Conservation (phyloP, 2,888 invertebrate species). For the Sinohyriopsis cumingii region DNA sequence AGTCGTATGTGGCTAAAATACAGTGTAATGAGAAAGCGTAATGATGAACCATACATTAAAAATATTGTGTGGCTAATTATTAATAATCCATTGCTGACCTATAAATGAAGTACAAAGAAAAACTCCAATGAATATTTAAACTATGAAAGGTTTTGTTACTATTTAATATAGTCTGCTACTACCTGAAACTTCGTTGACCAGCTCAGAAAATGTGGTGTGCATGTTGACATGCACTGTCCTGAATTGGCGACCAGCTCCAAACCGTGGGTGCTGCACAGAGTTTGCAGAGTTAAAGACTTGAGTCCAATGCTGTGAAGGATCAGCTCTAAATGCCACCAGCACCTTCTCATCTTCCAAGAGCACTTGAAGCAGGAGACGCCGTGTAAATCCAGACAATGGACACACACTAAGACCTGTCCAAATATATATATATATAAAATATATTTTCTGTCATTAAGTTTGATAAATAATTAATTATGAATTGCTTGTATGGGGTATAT, state of each 20-base stretch:
- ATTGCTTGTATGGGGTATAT: too few relatives aligned
- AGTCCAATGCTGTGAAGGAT: constrained; percentile 45
- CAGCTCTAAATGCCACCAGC: constrained; percentile 79
- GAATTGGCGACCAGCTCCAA: constrained; percentile 83
- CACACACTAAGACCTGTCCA: constrained; percentile 39
- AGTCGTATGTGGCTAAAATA: too few relatives aligned
- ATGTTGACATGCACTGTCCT: constrained; percentile 83
- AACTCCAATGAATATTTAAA: too few relatives aligned
- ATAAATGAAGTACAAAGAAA: too few relatives aligned
- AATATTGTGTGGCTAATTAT: too few relatives aligned
- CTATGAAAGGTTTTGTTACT: too few relatives aligned
- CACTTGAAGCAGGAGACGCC: constrained; percentile 88
- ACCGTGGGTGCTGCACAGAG: constrained; percentile 78
- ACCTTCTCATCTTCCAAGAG: constrained; percentile 89
- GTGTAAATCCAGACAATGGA: constrained; percentile 86
- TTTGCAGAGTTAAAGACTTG: constrained; percentile 49
- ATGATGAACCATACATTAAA: too few relatives aligned
- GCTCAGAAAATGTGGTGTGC: constrained; percentile 82
- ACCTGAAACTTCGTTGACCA: constrained; percentile 78
- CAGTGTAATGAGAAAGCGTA: too few relatives aligned
- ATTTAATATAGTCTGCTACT: background rate
- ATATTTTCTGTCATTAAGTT: too few relatives aligned
- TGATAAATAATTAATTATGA: too few relatives aligned
- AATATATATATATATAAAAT: background rate
- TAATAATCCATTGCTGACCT: too few relatives aligned